Base-by-base conservation (phyloP, 2,888 invertebrate genomes). In the Drosophila atroscutellata region DNA sequence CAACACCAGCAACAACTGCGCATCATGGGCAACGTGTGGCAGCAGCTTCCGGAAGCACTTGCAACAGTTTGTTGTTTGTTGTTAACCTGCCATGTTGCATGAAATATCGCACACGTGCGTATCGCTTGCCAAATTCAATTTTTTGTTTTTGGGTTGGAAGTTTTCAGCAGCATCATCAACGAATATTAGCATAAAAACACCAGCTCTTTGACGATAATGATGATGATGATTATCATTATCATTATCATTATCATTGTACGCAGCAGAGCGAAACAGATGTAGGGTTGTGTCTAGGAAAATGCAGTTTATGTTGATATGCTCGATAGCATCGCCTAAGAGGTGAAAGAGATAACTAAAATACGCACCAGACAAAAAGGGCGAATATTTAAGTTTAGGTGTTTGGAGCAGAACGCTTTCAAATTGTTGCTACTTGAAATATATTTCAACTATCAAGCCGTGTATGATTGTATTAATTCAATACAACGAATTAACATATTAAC, bases 251-350 rank as follows among this genome's bases (percentile, higher is more conserved):
- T 73, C 66, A 66, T 50, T 70, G 49, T 60, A 63, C 30, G 73
- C 90, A 87, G 54, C 86, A 68, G 74, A 85, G 80, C 90, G 85
- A 75, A 66, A 72, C 88, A 76, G 59, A 68, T 73, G 69, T 62
- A 58, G 63, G 42, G 36, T 30, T 36, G 55, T 55, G 61, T 72
- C 50, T 75, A 73, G 77, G 69, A 66, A 81, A 75, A 68, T 76
- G 67, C 81, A 76, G 71, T 65, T 49, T 50, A 79, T 75, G 85
- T 71, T 72, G 81, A 71, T 77, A 74, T 77, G 81, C 81, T 73
- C 72, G 72, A 79, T 79, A 70, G 63, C 71, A 68, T 75, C 61
- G 63, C 47, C 63, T 64, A 72, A 70, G 26, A 68, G 63, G 51
- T 68, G 63, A 55, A 58, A 80, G 26, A 75, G 47, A 55, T 59